Evolutionary conservation across 2,888 invertebrate genomes (phyloP), one percentile per base, ranked within the genome.

Genomic region (Xylota segnis): DNA sequence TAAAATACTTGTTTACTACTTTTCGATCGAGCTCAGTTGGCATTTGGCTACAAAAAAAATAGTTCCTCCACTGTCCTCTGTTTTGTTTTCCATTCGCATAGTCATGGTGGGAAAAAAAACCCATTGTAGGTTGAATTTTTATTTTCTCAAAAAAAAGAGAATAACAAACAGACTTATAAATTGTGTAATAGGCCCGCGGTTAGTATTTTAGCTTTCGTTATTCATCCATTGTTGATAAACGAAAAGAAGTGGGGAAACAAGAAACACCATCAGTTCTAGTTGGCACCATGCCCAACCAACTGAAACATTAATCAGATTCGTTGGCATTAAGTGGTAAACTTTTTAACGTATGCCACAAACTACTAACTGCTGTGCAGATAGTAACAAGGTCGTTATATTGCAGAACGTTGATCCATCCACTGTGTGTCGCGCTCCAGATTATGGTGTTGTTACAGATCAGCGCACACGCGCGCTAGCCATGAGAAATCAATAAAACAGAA

Each of bases 401-500:
- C 16, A 54, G 72, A 78, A 58, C 68, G 70, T 79, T 79, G 79
- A 66, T 72, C 72, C 58, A 43, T 59, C 37, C 14, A 68, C 63
- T 63, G 54, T n/a, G n/a, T n/a, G n/a, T n/a, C 52, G 50, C 52
- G 43, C 65, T 45, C 76, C 59, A 56, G 23, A 56, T 34, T 54
- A 18, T 23, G 29, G 47, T 50, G 34, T 58, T 58, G 59, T 63
- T 65, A 18, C 34, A 50, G 43, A 74, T 4, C 79, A 52, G 37
- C 70, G 65, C 65, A 65, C 43, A 66, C 29, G 66, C 43, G 59
- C 29, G 66, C 43, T 65, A 37, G 14, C 37, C 54, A 45, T 47
- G 58, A 77, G 63, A 54, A n/a, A 63, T 76, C 70, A 40, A 75
- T 81, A 56, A 75, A 66, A 63, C 2, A 61, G 70, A 81, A 81